phyloP scores from a whole-genome alignment of 2,888 invertebrate genomes.

The Macropis europaea region DNA sequence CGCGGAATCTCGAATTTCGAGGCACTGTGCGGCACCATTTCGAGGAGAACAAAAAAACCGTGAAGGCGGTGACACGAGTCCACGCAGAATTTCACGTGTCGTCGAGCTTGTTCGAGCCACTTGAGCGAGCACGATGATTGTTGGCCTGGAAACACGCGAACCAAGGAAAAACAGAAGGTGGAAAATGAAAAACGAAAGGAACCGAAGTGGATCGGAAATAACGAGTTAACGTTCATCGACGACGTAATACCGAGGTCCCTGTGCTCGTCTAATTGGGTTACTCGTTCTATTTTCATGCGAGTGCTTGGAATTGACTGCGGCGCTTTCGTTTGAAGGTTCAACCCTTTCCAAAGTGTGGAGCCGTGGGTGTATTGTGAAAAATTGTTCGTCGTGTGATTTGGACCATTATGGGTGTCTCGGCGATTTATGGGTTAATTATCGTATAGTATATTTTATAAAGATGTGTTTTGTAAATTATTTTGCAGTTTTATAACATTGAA shows the following conservation, averaged over 20 bases:
- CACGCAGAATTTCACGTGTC: background rate
- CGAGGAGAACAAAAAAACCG: background rate
- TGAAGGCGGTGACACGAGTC: background rate
- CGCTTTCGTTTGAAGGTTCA: no score
- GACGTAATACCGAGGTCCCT: background rate
- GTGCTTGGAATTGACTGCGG: no score
- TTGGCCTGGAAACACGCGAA: constrained; percentile 52
- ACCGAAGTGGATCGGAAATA: constrained; percentile 26
- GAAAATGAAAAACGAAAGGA: constrained; percentile 5
- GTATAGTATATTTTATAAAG: no score
- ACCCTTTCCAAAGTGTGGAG: no score
- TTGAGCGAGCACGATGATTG: constrained; percentile 57
- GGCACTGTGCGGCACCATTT: background rate
- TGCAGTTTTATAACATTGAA: no score
- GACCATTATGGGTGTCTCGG: no score
- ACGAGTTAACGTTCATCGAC: constrained; percentile 7
- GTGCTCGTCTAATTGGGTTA: constrained; percentile 13
- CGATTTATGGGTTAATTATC: no score
- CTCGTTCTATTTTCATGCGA: background rate
- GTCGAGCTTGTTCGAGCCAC: constrained; percentile 8
- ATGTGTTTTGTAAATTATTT: no score
- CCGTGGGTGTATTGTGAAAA: no score
- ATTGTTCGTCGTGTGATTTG: no score
- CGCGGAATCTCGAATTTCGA: constrained; percentile 6
- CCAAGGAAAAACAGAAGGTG: constrained; percentile 22